These are phyloP conservation scores for Xiphorhynchus elegans DNA, from an alignment of 2,113 vertebrate species.

Conservation along the genomic window DNA sequence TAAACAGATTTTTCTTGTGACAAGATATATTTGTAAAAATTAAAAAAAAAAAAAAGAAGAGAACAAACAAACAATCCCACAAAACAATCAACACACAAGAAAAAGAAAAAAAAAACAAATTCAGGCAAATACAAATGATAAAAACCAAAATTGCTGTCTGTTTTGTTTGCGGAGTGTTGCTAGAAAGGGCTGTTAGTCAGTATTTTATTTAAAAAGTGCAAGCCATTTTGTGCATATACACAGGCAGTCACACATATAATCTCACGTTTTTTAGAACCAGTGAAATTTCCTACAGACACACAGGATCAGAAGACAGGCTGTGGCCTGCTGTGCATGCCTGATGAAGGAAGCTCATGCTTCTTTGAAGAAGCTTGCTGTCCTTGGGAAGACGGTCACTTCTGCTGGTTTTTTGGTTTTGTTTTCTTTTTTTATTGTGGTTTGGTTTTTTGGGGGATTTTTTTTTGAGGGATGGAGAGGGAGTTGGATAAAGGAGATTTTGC, in stretches of 20 bases:
- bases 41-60: neutral
- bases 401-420: neutral
- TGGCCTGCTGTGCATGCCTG: neutral
- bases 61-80: neutral
- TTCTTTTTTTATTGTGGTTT: neutral
- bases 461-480: neutral
- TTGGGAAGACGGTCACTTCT: neutral
- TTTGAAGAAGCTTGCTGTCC: neutral
- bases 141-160: neutral
- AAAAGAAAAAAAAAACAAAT: neutral
- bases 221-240: neutral
- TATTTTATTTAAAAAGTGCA: neutral
- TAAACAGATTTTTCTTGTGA: neutral
- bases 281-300: neutral
- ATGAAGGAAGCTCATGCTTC: neutral
- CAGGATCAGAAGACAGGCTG: neutral
- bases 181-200: neutral
- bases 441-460: neutral
- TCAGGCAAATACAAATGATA: neutral
- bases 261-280: neutral
- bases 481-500: neutral
- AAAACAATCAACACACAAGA: neutral
- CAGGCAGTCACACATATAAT: neutral
- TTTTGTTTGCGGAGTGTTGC: neutral
- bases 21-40: neutral